These are phyloP conservation scores for Mactra quadrangularis DNA, from an alignment of 1,140 invertebrate genomes.

Conservation along the genomic window DNA sequence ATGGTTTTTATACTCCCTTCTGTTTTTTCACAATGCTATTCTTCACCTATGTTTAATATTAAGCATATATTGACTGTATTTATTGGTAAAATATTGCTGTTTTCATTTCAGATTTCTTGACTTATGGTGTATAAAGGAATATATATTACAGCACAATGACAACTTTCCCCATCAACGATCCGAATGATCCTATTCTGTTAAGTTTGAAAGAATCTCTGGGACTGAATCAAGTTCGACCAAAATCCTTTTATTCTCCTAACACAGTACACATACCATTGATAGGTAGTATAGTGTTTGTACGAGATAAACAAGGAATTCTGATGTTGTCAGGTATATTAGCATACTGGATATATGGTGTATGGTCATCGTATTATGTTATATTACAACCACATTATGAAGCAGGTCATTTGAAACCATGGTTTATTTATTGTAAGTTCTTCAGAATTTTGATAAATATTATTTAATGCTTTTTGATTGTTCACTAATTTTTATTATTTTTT, in stretches of 20 bases:
- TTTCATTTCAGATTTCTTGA: too few species aligned
- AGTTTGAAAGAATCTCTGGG: slow-evolving; percentile 26
- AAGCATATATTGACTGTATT: too few species aligned
- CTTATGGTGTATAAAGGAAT: too few species aligned
- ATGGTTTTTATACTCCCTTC: too few species aligned
- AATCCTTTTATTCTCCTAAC: slow-evolving; percentile 8
- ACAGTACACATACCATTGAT: slow-evolving; percentile 20
- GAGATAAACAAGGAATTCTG: slow-evolving; percentile 45
- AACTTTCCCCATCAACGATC: slow-evolving; percentile 14
- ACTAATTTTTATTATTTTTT: too few species aligned
- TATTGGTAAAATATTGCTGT: too few species aligned
- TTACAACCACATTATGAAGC: slow-evolving; percentile 51
- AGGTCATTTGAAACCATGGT: slow-evolving; percentile 22
- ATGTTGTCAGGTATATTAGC: slow-evolving; percentile 38
- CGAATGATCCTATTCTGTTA: slow-evolving; percentile 30
- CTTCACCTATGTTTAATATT: too few species aligned
- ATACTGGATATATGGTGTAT: slow-evolving; percentile 60
- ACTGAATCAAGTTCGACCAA: background rate
- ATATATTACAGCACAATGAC: too few species aligned
- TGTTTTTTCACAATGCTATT: too few species aligned
- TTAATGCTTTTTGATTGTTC: too few species aligned
- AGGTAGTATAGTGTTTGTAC: slow-evolving; percentile 41
- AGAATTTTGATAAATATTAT: too few species aligned
- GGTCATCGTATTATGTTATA: slow-evolving; percentile 54
- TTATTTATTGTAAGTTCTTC: slow-evolving; percentile 55